phyloP scores from a whole-genome alignment of 2,888 invertebrate species.

The Gari tellinella region DNA sequence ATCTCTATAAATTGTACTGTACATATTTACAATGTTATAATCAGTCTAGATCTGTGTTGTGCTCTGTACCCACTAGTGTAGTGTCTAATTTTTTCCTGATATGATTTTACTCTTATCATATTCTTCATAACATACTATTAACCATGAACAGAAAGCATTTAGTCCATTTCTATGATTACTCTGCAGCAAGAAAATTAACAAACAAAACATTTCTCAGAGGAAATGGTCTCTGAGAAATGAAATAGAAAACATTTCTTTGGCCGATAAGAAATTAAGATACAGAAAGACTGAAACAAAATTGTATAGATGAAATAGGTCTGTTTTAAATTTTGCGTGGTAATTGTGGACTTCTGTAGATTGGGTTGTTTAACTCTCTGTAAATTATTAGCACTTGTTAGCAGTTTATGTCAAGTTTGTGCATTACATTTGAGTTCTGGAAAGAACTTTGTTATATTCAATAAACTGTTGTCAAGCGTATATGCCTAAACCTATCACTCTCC shows the following conservation, averaged over 20 bases:
- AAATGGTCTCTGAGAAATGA: too few relatives aligned
- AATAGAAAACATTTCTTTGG: too few relatives aligned
- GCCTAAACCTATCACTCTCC: slow-evolving; percentile 40
- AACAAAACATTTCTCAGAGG: too few relatives aligned
- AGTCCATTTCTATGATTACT: too few relatives aligned
- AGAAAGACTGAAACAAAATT: too few relatives aligned
- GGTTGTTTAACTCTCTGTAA: slow-evolving; percentile 8
- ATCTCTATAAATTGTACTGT: slow-evolving; percentile 42
- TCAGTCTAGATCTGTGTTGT: slow-evolving; percentile 52
- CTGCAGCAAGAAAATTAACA: too few relatives aligned
- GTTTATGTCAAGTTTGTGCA: slow-evolving; percentile 25
- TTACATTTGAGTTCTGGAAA: slow-evolving; percentile 3
- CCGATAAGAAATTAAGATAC: too few relatives aligned
- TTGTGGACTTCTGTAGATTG: background rate
- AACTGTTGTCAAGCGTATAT: slow-evolving; percentile 62
- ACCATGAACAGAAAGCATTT: too few relatives aligned
- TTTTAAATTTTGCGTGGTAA: background rate
- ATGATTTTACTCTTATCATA: background rate
- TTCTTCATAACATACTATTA: background rate
- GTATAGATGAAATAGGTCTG: background rate
- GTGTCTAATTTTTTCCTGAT: slow-evolving; percentile 3
- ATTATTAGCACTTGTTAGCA: slow-evolving; percentile 48
- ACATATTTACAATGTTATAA: slow-evolving; percentile 19
- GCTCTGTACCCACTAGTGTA: slow-evolving; percentile 48
- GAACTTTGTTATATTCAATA: slow-evolving; percentile 62